A percentile compares a stretch with the other conserved stretches of the same genome.
These are phyloP conservation scores for Allolobophora icterica DNA, from an alignment of 2,888 invertebrate genomes.

Conservation along the genomic window DNA sequence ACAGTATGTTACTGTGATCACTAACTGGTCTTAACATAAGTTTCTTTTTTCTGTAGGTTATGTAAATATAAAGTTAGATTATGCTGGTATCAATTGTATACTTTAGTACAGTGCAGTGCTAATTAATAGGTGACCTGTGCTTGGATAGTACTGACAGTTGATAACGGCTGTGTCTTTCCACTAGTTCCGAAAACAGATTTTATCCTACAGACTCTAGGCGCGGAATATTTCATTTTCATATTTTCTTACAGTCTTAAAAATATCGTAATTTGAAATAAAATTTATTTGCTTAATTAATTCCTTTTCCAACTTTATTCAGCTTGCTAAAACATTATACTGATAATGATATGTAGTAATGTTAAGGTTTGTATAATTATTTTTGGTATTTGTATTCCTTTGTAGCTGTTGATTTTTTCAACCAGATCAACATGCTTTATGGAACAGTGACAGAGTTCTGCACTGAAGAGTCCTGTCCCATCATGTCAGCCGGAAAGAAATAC, in stretches of 20 bases:
- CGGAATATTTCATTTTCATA: neutral
- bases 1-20: constrained; percentile 77
- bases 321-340: neutral
- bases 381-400: constrained; percentile 60
- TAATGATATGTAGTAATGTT: neutral
- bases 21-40: neutral
- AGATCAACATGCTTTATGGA: constrained; percentile 99
- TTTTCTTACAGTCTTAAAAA: constrained; percentile 17
- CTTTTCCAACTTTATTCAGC: neutral
- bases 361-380: neutral
- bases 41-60: neutral
- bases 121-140: neutral
- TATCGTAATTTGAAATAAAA: neutral
- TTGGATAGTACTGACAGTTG: neutral
- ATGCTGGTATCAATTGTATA: neutral
- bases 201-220: neutral
- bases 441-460: constrained; percentile 99
- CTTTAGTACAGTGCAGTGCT: neutral
- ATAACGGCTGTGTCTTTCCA: neutral
- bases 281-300: neutral
- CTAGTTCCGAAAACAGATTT: neutral
- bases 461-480: constrained; percentile 93
- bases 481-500: constrained; percentile 98
- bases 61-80: neutral
- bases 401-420: constrained; percentile 99